Conservation (phyloP, 2,113 vertebrate species). For the Eclectus roratus region DNA sequence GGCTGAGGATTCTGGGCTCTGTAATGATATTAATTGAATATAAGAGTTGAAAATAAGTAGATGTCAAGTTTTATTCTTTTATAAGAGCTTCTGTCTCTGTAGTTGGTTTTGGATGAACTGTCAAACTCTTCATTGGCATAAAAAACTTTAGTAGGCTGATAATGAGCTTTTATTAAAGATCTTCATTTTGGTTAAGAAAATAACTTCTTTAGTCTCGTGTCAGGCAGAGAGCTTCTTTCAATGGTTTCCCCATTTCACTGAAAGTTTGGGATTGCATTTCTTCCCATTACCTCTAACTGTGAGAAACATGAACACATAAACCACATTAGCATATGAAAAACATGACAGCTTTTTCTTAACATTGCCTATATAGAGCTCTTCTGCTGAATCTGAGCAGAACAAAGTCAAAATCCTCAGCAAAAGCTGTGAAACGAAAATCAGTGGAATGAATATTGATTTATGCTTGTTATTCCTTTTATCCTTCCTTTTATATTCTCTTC, state of each 20-base stretch:
- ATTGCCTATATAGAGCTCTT: not conserved
- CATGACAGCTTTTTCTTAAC: not conserved
- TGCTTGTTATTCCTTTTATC: not conserved
- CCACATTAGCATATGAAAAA: not conserved
- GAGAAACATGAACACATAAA: not conserved
- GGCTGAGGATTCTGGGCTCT: not conserved
- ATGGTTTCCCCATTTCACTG: not conserved
- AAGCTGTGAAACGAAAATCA: not conserved
- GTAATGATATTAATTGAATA: not conserved
- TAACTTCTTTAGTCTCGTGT: not conserved
- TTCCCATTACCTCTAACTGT: not conserved
- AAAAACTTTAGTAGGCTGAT: not conserved
- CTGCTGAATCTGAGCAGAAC: not conserved
- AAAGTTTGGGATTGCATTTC: not conserved
- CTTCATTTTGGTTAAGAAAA: constrained; percentile 1
- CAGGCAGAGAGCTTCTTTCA: not conserved
- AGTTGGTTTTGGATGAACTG: not conserved
- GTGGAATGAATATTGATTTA: not conserved
- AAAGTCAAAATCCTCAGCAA: not conserved
- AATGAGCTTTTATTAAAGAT: not conserved
- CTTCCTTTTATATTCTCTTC: not conserved
- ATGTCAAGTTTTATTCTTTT: not conserved
- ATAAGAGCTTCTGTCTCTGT: not conserved
- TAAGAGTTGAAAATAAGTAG: not conserved
- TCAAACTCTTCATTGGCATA: not conserved